Conservation (phyloP, 2,888 invertebrate species). For the Polylopha cassiicola region DNA sequence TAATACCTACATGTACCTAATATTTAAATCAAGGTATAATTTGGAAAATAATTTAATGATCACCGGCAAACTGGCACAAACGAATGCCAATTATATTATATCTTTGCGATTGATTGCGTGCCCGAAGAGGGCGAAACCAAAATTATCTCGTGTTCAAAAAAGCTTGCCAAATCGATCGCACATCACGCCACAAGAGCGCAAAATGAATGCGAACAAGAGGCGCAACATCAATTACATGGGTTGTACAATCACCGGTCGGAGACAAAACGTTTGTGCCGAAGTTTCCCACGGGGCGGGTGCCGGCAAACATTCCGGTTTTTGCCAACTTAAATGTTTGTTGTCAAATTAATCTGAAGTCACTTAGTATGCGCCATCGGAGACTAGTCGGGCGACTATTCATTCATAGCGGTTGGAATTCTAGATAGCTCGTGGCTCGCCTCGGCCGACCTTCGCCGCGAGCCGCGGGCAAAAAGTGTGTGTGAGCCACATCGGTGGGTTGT, state of each 20-base stretch:
- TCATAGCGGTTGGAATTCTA: slow-evolving; percentile 74
- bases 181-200: slow-evolving; percentile 38
- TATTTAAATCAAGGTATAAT: too few relatives aligned
- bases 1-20: too few relatives aligned
- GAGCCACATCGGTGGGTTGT: slow-evolving; percentile 23
- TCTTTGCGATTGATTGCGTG: slow-evolving; percentile 31
- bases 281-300: slow-evolving; percentile 72
- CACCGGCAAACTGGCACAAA: slow-evolving; percentile 16
- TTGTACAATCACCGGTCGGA: slow-evolving; percentile 54
- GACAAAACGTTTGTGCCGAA: slow-evolving; percentile 52
- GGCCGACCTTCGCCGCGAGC: slow-evolving; percentile 57
- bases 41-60: slow-evolving; percentile 11
- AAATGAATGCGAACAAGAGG: slow-evolving; percentile 20
- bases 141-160: slow-evolving; percentile 35
- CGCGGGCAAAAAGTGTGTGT: slow-evolving; percentile 50
- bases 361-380: slow-evolving; percentile 62
- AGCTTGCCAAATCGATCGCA: slow-evolving; percentile 47
- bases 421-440: slow-evolving; percentile 67
- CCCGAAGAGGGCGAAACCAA: slow-evolving; percentile 27
- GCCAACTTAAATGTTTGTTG: slow-evolving; percentile 73
- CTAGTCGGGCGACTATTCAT: slow-evolving; percentile 73
- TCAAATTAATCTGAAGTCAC: slow-evolving; percentile 73
- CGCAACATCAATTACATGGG: slow-evolving; percentile 28
- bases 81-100: slow-evolving; percentile 16
- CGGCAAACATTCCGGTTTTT: slow-evolving; percentile 65